phyloP scores from a whole-genome alignment of 2,888 invertebrate species.

The Mythimna pallens region DNA sequence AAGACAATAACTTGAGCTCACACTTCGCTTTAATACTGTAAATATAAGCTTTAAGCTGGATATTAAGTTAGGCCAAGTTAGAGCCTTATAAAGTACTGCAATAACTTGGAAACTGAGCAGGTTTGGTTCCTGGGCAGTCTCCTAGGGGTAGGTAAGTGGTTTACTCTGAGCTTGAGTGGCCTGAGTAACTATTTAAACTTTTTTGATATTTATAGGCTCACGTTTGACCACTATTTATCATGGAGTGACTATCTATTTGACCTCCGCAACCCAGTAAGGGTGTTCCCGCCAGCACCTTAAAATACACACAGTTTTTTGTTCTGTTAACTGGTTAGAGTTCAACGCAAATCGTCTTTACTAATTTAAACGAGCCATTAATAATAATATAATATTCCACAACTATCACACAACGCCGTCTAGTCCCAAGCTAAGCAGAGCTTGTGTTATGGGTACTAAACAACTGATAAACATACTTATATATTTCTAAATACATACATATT shows the following conservation, averaged over 20 bases:
- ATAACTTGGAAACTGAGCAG: slow-evolving; percentile 47
- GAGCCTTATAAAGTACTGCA: slow-evolving; percentile 49
- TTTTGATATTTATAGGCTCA: background rate
- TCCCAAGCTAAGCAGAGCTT: no score
- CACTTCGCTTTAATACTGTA: slow-evolving; percentile 27
- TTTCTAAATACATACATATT: no score
- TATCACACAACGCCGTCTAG: no score
- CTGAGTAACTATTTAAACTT: background rate
- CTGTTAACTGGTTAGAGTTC: background rate
- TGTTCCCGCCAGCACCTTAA: no score
- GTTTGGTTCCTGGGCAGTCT: slow-evolving; percentile 35
- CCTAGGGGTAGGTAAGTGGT: slow-evolving; percentile 13
- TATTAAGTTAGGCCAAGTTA: slow-evolving; percentile 55
- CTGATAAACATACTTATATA: no score
- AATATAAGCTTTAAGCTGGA: slow-evolving; percentile 50
- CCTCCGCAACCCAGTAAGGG: no score
- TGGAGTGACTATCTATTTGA: no score
- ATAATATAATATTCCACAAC: no score
- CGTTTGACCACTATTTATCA: no score
- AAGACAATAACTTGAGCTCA: slow-evolving; percentile 26
- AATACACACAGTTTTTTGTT: background rate
- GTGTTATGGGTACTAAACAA: no score
- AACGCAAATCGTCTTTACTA: slow-evolving; percentile 11
- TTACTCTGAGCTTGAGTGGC: background rate
- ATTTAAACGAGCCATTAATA: slow-evolving; percentile 3